Evolutionary conservation across 1,140 invertebrate species (phyloP).

Genomic region (Drosophila mayri): DNA sequence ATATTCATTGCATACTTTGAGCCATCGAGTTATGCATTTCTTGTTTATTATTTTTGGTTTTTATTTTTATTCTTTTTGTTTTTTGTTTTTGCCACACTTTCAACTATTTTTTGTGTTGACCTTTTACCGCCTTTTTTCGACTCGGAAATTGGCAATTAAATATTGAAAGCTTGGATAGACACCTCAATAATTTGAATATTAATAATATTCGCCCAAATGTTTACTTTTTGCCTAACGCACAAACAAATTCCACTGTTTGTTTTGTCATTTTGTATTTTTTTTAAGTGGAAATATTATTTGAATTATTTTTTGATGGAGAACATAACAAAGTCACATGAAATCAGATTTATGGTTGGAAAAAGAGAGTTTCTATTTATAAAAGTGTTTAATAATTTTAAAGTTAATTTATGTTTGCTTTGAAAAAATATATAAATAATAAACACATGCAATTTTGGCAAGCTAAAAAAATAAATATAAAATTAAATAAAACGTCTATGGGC

Average conservation of each 20-base stretch:
- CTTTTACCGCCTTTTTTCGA: constrained; percentile 1
- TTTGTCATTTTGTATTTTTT: not conserved
- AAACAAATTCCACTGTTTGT: too few species aligned
- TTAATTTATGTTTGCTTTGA: not conserved
- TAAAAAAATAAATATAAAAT: too few species aligned
- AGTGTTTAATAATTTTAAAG: not conserved
- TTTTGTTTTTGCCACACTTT: constrained; percentile 23
- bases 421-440: too few species aligned
- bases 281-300: not conserved
- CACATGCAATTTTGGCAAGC: too few species aligned
- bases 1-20: constrained; percentile 73
- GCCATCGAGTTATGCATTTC: constrained; percentile 47
- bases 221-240: not conserved
- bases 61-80: not conserved
- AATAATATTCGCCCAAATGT: constrained; percentile 2
- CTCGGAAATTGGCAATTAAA: constrained; percentile 56
- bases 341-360: not conserved
- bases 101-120: constrained; percentile 10
- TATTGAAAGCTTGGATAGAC: constrained; percentile 44
- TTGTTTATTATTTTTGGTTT: not conserved
- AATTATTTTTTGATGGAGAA: not conserved
- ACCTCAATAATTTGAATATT: constrained; percentile 19
- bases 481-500: too few species aligned
- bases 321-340: too few species aligned
- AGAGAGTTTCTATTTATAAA: not conserved